Conservation (phyloP, 2,888 invertebrate species). For the Monochamus alternatus region DNA sequence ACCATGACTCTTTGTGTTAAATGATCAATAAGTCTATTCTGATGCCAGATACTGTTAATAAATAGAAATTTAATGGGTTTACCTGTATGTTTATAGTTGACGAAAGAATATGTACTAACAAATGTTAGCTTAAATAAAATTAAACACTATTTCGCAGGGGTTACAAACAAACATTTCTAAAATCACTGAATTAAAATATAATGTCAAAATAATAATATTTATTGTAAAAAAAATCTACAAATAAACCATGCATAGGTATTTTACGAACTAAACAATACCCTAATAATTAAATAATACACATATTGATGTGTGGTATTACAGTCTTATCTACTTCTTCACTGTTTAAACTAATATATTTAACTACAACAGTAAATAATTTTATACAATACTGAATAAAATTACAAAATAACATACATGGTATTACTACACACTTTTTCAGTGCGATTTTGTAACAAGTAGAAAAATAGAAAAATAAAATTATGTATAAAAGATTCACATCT, state of each 20-base stretch:
- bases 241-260: slow-evolving; percentile 33
- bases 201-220: slow-evolving; percentile 38
- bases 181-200: slow-evolving; percentile 19
- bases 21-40: no score
- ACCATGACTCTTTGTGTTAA: no score
- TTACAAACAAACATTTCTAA: slow-evolving; percentile 7
- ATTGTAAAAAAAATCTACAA: slow-evolving; percentile 49
- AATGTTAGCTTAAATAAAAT: slow-evolving; percentile 17
- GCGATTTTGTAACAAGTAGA: slow-evolving; percentile 26
- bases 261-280: slow-evolving; percentile 23
- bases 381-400: slow-evolving; percentile 26
- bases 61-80: background rate
- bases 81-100: slow-evolving; percentile 5
- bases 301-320: slow-evolving; percentile 20
- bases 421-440: slow-evolving; percentile 18
- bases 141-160: background rate
- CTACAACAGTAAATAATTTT: slow-evolving; percentile 20
- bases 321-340: slow-evolving; percentile 32
- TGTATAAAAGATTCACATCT: slow-evolving; percentile 37
- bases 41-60: background rate
- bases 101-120: slow-evolving; percentile 2
- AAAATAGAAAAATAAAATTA: slow-evolving; percentile 32
- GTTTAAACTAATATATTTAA: slow-evolving; percentile 17
- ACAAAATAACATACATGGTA: slow-evolving; percentile 24
- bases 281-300: slow-evolving; percentile 25